Evolutionary conservation across 2,113 vertebrate species (phyloP).

Genomic region (Jaculus jaculus): DNA sequence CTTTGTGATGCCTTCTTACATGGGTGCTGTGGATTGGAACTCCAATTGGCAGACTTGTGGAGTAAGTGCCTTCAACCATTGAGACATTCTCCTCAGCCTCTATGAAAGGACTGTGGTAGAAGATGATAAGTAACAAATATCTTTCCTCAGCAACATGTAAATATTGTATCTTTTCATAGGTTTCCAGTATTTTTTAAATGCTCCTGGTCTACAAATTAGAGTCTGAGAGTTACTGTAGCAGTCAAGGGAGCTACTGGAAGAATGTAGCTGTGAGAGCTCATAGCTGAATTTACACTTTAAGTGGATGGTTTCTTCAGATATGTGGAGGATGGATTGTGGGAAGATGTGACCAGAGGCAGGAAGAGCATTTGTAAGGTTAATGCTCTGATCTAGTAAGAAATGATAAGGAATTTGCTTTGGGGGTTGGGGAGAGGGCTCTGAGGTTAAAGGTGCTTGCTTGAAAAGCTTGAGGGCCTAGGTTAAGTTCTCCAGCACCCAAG

Average conservation of each 20-base stretch:
- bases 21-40: too few relatives aligned
- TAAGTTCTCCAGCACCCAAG: too few relatives aligned
- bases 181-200: not conserved
- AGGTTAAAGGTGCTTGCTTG: too few relatives aligned
- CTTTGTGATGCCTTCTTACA: too few relatives aligned
- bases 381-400: not conserved
- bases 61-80: too few relatives aligned
- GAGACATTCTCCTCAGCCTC: too few relatives aligned
- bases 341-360: not conserved
- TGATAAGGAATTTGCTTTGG: not conserved
- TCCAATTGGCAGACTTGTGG: too few relatives aligned
- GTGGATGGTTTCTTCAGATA: not conserved
- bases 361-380: not conserved
- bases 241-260: not conserved
- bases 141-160: not conserved
- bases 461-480: too few relatives aligned
- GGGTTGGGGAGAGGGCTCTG: too few relatives aligned
- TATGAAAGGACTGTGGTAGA: not conserved
- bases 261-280: not conserved
- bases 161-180: not conserved
- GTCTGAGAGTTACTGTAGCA: not conserved
- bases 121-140: not conserved
- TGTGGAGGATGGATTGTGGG: not conserved
- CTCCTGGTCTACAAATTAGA: not conserved
- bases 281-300: not conserved